These are phyloP conservation scores for Dynastes tityus DNA, from an alignment of 2,888 invertebrate genomes.

Conservation along the genomic window DNA sequence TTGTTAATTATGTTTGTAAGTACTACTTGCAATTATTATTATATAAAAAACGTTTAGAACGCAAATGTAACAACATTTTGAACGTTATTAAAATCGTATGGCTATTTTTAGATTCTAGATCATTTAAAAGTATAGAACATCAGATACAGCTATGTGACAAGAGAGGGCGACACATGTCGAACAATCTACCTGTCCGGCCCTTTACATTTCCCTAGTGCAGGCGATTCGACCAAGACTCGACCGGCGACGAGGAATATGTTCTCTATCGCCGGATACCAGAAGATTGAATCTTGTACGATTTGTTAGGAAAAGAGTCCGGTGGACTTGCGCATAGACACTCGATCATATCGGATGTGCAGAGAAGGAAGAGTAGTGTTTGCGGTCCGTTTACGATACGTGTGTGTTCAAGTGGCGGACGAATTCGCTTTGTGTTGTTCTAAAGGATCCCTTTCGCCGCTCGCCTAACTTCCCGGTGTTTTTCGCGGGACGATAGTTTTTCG, in stretches of 20 bases:
- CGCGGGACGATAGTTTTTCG: constrained; percentile 30
- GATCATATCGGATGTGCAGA: constrained; percentile 43
- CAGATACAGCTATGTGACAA: too few species aligned
- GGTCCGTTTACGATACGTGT: constrained; percentile 35
- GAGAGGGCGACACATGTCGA: background rate
- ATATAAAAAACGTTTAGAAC: too few species aligned
- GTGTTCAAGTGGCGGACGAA: background rate
- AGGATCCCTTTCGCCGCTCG: background rate
- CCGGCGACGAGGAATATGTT: background rate
- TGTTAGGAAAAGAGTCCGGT: constrained; percentile 53
- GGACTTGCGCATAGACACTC: constrained; percentile 53
- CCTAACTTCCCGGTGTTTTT: background rate
- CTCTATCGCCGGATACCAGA: constrained; percentile 12
- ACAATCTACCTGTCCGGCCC: background rate
- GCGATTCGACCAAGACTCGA: background rate
- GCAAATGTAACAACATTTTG: too few species aligned
- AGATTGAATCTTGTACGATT: constrained; percentile 55
- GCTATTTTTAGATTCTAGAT: too few species aligned
- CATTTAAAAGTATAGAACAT: too few species aligned
- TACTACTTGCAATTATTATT: too few species aligned
- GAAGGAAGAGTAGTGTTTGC: constrained; percentile 26
- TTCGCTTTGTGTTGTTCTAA: constrained; percentile 22
- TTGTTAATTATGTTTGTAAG: too few species aligned
- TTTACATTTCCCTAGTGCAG: background rate
- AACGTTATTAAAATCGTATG: too few species aligned